These are phyloP conservation scores for Zoanthus solanderi DNA, from an alignment of 92 coral and sea anemone genomes.

Conservation along the genomic window DNA sequence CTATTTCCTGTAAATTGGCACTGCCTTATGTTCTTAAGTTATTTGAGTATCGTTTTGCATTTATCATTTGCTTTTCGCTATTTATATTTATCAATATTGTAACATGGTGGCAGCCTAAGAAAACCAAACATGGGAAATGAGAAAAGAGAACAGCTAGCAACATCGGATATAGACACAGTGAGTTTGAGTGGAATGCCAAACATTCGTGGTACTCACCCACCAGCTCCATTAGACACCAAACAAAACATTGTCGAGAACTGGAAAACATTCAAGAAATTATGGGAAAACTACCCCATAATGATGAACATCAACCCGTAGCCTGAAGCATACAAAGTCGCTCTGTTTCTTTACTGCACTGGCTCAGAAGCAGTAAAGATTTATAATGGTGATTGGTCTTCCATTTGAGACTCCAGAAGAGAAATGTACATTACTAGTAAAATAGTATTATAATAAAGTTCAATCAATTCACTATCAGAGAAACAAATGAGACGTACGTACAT, in stretches of 20 bases:
- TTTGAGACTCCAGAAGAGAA: constrained; percentile 34
- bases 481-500: constrained; percentile 47
- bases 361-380: constrained; percentile 42
- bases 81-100: background rate
- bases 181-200: background rate
- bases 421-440: background rate
- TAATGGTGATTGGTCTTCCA: constrained; percentile 22
- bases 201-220: constrained; percentile 27
- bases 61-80: too few species aligned
- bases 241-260: constrained; percentile 45
- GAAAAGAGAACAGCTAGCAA: background rate
- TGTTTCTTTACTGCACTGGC: constrained; percentile 45
- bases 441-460: constrained; percentile 43
- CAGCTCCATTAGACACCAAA: constrained; percentile 21
- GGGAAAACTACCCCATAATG: constrained; percentile 36
- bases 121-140: background rate
- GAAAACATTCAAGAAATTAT: constrained; percentile 37
- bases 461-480: constrained; percentile 48
- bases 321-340: constrained; percentile 40
- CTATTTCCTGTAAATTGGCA: too few species aligned
- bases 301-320: constrained; percentile 24
- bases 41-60: too few species aligned
- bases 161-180: background rate
- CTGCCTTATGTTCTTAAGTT: too few species aligned
- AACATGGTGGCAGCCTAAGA: background rate